phyloP scores from a whole-genome alignment of 2,888 invertebrate species.

The Nasonovia ribisnigri region DNA sequence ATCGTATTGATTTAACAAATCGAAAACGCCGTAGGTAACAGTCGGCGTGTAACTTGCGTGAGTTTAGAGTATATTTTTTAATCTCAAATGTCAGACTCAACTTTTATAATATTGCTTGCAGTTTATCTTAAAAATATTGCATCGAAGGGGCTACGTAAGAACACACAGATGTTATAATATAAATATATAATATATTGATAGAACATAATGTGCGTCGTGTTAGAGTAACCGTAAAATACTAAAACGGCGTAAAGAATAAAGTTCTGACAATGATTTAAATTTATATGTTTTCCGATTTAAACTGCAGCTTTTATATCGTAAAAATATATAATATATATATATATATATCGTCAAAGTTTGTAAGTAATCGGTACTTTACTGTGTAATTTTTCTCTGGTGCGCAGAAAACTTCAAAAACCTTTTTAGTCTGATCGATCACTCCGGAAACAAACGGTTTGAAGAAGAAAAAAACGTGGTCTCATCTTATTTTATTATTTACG shows the following conservation, averaged over 20 bases:
- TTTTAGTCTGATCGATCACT: conserved; percentile 22
- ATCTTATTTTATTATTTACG: neutral
- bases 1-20: neutral
- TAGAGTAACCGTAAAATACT: neutral
- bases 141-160: neutral
- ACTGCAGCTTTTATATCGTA: neutral
- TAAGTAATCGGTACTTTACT: conserved; percentile 18
- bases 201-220: neutral
- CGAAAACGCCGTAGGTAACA: neutral
- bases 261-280: neutral
- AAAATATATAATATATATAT: neutral
- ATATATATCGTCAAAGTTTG: neutral
- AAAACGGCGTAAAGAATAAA: neutral
- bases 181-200: neutral
- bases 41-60: neutral
- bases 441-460: neutral
- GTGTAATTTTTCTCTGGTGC: neutral
- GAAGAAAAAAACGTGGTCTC: neutral
- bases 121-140: neutral
- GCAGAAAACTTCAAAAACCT: conserved; percentile 8
- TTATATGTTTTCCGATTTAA: neutral
- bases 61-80: neutral
- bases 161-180: neutral
- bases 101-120: neutral
- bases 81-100: neutral